These are phyloP conservation scores for Ancistrus triradiatus DNA, from an alignment of 2,113 vertebrate genomes.

Conservation along the genomic window DNA sequence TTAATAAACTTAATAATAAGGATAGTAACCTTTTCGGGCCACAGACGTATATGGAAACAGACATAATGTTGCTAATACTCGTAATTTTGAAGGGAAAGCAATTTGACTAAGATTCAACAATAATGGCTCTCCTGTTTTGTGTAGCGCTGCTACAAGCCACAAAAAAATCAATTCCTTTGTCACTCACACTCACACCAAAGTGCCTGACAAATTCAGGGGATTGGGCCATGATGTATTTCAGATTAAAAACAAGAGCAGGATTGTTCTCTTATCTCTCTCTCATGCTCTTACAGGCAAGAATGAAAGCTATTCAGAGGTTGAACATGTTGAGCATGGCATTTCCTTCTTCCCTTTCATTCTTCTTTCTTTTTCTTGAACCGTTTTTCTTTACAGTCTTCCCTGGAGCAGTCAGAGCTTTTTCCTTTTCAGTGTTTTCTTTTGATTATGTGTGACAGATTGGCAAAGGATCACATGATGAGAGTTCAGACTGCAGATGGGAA, in stretches of 20 bases:
- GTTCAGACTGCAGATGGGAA: conserved; percentile 71
- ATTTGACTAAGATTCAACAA: too few relatives aligned
- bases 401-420: conserved; percentile 52
- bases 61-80: too few relatives aligned
- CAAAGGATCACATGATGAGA: conserved; percentile 71
- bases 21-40: too few relatives aligned
- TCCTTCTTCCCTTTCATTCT: conserved; percentile 51
- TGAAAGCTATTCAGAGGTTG: conserved; percentile 62
- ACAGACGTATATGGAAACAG: too few relatives aligned
- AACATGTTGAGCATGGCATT: conserved; percentile 54
- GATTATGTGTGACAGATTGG: conserved; percentile 74
- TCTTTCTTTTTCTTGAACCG: conserved; percentile 25
- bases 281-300: conserved; percentile 58
- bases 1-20: too few relatives aligned
- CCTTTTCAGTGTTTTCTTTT: conserved; percentile 59
- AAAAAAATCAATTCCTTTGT: too few relatives aligned
- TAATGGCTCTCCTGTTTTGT: too few relatives aligned
- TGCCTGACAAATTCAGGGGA: conserved; percentile 23
- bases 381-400: conserved; percentile 48
- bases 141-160: conserved; percentile 5
- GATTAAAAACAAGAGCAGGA: conserved; percentile 65
- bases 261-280: conserved; percentile 50
- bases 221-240: conserved; percentile 60
- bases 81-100: too few relatives aligned
- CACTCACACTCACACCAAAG: too few relatives aligned